phyloP scores from a whole-genome alignment of 2,113 vertebrate species.

The Pionites leucogaster region DNA sequence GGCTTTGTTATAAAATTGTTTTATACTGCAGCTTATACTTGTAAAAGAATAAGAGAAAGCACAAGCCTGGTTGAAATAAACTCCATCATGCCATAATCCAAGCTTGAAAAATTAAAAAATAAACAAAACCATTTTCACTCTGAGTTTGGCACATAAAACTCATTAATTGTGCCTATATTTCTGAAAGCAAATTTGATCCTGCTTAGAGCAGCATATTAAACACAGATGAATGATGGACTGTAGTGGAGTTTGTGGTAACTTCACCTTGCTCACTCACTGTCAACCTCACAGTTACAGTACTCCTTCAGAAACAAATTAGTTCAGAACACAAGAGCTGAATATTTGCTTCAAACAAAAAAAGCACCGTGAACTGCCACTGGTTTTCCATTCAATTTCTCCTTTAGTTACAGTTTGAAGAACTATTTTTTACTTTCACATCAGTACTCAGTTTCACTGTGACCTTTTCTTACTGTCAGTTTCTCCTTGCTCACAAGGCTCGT shows the following conservation, averaged over 20 bases:
- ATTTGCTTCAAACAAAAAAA: background rate
- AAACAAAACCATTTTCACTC: background rate
- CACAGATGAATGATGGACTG: background rate
- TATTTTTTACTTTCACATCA: background rate
- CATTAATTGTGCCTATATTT: background rate
- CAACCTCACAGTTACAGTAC: background rate
- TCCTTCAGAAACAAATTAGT: background rate
- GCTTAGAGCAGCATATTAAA: background rate
- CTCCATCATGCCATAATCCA: background rate
- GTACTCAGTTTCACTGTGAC: background rate
- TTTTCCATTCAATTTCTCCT: background rate
- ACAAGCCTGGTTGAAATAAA: background rate
- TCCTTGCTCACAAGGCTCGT: background rate
- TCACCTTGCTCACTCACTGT: background rate
- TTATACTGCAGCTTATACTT: background rate
- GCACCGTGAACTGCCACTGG: background rate
- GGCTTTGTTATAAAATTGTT: background rate
- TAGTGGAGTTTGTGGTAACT: background rate
- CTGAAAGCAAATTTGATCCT: background rate
- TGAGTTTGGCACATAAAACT: background rate
- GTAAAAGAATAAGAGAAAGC: background rate
- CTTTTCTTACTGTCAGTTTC: background rate
- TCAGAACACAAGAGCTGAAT: background rate
- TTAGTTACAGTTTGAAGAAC: background rate
- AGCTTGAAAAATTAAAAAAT: background rate